These are phyloP conservation scores for Micrasema minimum DNA, from an alignment of 1,140 invertebrate genomes.

Conservation along the genomic window DNA sequence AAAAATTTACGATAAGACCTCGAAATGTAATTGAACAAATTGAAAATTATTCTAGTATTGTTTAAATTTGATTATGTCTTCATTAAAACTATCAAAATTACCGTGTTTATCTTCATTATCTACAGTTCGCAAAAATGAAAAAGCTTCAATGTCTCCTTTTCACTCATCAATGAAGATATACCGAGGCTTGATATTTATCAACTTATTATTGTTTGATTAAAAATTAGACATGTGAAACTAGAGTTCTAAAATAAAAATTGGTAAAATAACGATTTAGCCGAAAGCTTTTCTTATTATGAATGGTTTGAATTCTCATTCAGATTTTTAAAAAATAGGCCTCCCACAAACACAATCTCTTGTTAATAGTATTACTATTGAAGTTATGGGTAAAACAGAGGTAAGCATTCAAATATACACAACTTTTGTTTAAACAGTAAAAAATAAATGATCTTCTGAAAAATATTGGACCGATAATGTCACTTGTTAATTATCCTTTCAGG, in stretches of 20 bases:
- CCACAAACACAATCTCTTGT: too few relatives aligned
- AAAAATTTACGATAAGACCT: constrained; percentile 90
- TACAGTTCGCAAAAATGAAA: too few relatives aligned
- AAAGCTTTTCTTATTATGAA: constrained; percentile 98
- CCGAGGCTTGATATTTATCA: too few relatives aligned
- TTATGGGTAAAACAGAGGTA: constrained; percentile 85
- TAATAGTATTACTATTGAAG: constrained; percentile 92
- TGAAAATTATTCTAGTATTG: constrained; percentile 84
- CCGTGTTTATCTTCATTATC: too few relatives aligned
- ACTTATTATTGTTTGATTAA: too few relatives aligned
- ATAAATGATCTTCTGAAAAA: too few relatives aligned
- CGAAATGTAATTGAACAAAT: constrained; percentile 83
- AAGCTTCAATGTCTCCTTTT: too few relatives aligned
- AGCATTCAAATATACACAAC: constrained; percentile 13
- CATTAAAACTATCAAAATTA: not conserved
- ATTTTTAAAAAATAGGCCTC: constrained; percentile 95
- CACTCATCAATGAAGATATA: too few relatives aligned
- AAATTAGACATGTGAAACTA: too few relatives aligned
- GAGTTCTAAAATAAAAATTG: too few relatives aligned
- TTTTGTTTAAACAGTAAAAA: too few relatives aligned
- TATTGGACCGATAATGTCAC: not conserved
- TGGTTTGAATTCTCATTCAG: constrained; percentile 98
- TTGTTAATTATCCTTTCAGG: constrained; percentile 56
- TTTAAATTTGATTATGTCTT: constrained; percentile 87
- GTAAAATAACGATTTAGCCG: constrained; percentile 32